Evolutionary conservation across 2,888 invertebrate species (phyloP).

Genomic region (Herminia tarsipennalis): DNA sequence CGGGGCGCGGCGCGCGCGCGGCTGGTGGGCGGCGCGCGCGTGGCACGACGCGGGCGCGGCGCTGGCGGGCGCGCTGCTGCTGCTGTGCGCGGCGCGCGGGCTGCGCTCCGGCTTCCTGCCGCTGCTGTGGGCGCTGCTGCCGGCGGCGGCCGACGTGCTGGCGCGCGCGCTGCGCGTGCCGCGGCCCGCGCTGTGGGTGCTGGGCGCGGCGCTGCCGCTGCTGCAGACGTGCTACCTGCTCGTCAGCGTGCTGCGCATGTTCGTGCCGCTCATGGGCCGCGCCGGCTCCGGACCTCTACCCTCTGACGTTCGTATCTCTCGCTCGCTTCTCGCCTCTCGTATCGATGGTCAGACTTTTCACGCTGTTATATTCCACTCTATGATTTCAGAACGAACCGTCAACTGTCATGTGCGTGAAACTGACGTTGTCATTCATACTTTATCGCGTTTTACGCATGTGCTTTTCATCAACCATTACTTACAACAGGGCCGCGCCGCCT

Average conservation of each 20-base stretch:
- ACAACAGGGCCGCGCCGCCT: too few relatives aligned
- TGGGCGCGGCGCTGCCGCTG: slow-evolving; percentile 80
- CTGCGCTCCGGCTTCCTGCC: slow-evolving; percentile 85
- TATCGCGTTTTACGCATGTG: too few relatives aligned
- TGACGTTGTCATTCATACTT: too few relatives aligned
- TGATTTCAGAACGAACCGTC: too few relatives aligned
- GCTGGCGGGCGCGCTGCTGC: slow-evolving; percentile 68
- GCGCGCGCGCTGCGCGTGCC: slow-evolving; percentile 82
- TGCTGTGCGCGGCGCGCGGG: slow-evolving; percentile 83
- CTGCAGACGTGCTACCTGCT: slow-evolving; percentile 89
- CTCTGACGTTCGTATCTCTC: slow-evolving; percentile 86
- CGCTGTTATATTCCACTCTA: too few relatives aligned
- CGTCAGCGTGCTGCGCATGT: slow-evolving; percentile 89
- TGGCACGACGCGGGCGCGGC: slow-evolving; percentile 42
- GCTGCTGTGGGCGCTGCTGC: slow-evolving; percentile 87
- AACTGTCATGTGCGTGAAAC: not conserved
- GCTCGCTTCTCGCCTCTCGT: not conserved
- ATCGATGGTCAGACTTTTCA: too few relatives aligned
- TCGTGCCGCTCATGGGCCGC: slow-evolving; percentile 93
- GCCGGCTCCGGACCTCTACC: slow-evolving; percentile 88
- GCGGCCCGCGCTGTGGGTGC: slow-evolving; percentile 86
- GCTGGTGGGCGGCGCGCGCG: slow-evolving; percentile 70
- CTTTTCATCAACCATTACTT: too few relatives aligned
- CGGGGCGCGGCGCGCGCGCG: slow-evolving; percentile 71
- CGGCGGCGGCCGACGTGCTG: slow-evolving; percentile 80